Evolutionary conservation across 2,797 vertebrate genomes (phyloP).

Genomic region (Limnodromus scolopaceus): DNA sequence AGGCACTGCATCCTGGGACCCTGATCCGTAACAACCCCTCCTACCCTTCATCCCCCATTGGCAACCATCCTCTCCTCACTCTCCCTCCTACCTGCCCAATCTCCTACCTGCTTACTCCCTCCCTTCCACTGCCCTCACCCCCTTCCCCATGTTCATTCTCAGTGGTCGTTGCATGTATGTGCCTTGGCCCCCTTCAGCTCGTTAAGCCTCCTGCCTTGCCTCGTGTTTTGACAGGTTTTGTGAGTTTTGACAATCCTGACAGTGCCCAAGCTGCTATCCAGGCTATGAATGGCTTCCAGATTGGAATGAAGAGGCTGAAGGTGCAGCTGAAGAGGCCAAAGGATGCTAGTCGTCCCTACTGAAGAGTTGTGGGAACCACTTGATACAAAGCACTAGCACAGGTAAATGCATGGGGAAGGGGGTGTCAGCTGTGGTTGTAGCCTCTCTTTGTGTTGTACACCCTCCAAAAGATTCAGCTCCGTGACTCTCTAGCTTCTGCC

Average conservation of each 20-base stretch:
- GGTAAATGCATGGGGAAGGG: constrained; percentile 73
- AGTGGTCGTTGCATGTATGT: constrained; percentile 65
- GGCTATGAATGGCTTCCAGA: constrained; percentile 99
- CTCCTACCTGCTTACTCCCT: not conserved
- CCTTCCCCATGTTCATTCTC: constrained; percentile 70
- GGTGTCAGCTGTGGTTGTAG: constrained; percentile 33
- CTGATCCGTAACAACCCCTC: constrained; percentile 12
- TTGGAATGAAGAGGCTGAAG: constrained; percentile 99
- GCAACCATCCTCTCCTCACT: constrained; percentile 41
- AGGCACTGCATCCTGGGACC: not conserved
- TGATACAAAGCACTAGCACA: constrained; percentile 85
- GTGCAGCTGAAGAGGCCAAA: constrained; percentile 99
- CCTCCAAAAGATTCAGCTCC: constrained; percentile 42
- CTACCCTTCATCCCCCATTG: constrained; percentile 14
- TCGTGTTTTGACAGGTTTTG: constrained; percentile 92
- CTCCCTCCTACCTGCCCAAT: not conserved
- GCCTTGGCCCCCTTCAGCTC: constrained; percentile 52
- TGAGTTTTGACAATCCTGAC: constrained; percentile 99
- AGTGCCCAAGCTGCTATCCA: constrained; percentile 99
- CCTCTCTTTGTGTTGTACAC: constrained; percentile 48
- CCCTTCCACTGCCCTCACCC: not conserved
- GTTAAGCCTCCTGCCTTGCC: constrained; percentile 74
- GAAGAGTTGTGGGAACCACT: constrained; percentile 78
- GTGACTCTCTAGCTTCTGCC: constrained; percentile 33
- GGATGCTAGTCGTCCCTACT: constrained; percentile 98